phyloP scores from a whole-genome alignment of 2,113 vertebrate genomes.

The Opisthocomus hoazin region DNA sequence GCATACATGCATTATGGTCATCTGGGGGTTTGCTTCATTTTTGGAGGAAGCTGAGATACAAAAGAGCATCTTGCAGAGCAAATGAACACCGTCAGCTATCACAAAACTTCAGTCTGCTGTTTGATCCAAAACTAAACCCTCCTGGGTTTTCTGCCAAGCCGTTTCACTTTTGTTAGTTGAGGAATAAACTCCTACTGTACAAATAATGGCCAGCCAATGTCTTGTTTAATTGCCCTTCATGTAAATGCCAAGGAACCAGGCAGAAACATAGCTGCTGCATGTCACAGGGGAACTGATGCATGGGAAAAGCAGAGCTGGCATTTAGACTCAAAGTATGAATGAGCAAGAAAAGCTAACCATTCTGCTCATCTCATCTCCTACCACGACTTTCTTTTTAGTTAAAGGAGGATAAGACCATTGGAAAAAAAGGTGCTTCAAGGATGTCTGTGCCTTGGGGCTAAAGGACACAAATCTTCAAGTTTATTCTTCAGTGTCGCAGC shows the following conservation, averaged over 20 bases:
- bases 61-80: not conserved
- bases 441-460: not conserved
- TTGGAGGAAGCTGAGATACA: not conserved
- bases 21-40: not conserved
- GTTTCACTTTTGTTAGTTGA: not conserved
- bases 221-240: constrained; percentile 45
- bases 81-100: not conserved
- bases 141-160: not conserved
- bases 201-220: not conserved
- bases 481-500: not conserved
- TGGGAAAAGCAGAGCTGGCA: not conserved
- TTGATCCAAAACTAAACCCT: not conserved
- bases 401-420: not conserved
- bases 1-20: not conserved
- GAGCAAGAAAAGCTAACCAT: not conserved
- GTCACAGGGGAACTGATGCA: not conserved
- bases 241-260: not conserved
- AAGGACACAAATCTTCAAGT: not conserved
- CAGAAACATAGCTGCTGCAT: not conserved
- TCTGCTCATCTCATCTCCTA: not conserved
- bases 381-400: not conserved
- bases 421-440: not conserved
- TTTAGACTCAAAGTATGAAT: not conserved
- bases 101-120: not conserved
- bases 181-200: not conserved